Base-by-base conservation (phyloP, 2,888 invertebrate species). In the Chorisops tibialis region DNA sequence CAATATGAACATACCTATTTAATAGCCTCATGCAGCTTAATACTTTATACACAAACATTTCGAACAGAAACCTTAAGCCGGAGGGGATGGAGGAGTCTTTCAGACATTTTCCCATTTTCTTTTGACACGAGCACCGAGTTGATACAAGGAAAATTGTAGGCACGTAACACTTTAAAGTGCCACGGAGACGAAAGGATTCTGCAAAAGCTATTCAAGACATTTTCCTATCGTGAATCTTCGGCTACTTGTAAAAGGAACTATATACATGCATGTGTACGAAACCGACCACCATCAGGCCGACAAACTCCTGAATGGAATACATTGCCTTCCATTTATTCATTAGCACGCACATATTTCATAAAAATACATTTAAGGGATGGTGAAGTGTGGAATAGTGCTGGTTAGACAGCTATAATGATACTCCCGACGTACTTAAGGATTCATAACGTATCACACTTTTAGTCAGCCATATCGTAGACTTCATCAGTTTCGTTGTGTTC, bases 301-400 rank as follows among this genome's bases (percentile, higher is more conserved):
- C 16, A 16, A 45, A n/a, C n/a, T 47, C 12, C 43, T 47, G 47
- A 21, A 45, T 45, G 38, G 18, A 52, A 37, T 16, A 63, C 50
- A 56, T 51, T 43, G 48, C 50, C 63, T 59, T 61, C 61, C 61
- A 64, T 64, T 61, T 64, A 64, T 64, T 61, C 64, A 64, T 64
- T 64, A 64, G 64, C 64, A 64, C 61, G 61, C 64, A 64, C 39
- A 61, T 61, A 64, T 61, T 64, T 63, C 63, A 63, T 60, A 60
- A 19, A 30, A 30, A 24, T n/a, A 24, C 24, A 49, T 49, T 12
- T 24, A 49, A 12, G n/a, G 12, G 9, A 22, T 11, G 12, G 2
- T 12, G 5, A 7, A 22, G 14, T 7, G 12, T n/a, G 24, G 49
- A 7, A 12, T 4, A 4, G 5, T 7, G 6, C 14, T 6, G 14